These are phyloP conservation scores for Oligia fasciuncula DNA, from an alignment of 2,888 invertebrate genomes.

Conservation along the genomic window DNA sequence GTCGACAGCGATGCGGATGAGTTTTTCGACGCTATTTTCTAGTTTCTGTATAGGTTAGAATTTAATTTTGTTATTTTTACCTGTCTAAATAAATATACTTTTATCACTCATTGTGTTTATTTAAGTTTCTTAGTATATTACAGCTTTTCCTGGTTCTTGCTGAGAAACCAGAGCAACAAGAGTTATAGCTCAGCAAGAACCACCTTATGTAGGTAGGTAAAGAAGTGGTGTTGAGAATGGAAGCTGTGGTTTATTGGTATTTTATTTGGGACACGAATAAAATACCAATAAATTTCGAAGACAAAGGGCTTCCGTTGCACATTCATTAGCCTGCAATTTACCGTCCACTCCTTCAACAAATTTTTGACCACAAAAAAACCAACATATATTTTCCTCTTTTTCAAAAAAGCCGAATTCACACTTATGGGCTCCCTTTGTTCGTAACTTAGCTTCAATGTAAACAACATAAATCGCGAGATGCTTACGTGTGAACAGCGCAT, in stretches of 20 bases:
- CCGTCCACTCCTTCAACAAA: conserved; percentile 28
- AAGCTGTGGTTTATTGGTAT: neutral
- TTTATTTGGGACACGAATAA: neutral
- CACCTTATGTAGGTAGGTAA: neutral
- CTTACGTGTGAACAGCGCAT: conserved; percentile 75
- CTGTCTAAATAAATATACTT: too few species aligned
- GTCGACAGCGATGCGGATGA: too few species aligned
- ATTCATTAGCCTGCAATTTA: conserved; percentile 55
- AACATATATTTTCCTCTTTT: conserved; percentile 13
- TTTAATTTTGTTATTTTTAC: too few species aligned
- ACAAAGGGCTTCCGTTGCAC: conserved; percentile 54
- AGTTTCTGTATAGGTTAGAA: too few species aligned
- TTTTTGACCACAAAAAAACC: conserved; percentile 28
- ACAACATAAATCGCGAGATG: conserved; percentile 73
- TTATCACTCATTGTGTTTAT: neutral
- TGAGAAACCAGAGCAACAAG: too few species aligned
- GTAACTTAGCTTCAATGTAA: conserved; percentile 64
- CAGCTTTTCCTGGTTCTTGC: neutral
- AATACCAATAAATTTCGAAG: conserved; percentile 36
- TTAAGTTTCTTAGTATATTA: neutral
- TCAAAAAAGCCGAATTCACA: conserved; percentile 58
- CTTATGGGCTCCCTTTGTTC: conserved; percentile 56
- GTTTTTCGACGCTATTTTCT: too few species aligned
- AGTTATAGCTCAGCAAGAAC: too few species aligned
- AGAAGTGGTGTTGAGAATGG: neutral